Conservation (phyloP, 2,797 vertebrate genomes). For the Coluber constrictor region DNA sequence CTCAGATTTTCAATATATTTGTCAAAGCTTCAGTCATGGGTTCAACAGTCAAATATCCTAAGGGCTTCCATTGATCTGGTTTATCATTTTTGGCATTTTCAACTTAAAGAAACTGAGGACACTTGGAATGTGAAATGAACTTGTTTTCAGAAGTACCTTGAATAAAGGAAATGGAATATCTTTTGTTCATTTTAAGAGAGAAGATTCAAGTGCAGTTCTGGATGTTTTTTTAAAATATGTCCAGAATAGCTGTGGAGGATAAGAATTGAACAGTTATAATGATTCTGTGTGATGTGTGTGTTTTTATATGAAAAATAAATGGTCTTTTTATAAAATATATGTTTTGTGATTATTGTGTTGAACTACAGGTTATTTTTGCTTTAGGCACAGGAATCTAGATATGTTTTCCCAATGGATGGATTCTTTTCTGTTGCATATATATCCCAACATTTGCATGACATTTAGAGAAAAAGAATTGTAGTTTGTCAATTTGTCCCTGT, state of each 20-base stretch:
- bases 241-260: slow-evolving; percentile 63
- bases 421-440: slow-evolving; percentile 18
- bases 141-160: slow-evolving; percentile 42
- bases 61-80: slow-evolving; percentile 61
- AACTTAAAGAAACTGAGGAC: slow-evolving; percentile 48
- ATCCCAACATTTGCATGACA: slow-evolving; percentile 1
- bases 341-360: slow-evolving; percentile 43
- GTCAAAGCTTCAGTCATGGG: slow-evolving; percentile 52
- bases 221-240: slow-evolving; percentile 48
- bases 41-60: slow-evolving; percentile 53
- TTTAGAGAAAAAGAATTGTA: slow-evolving; percentile 22
- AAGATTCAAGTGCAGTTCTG: slow-evolving; percentile 44
- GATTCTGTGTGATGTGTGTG: slow-evolving; percentile 61
- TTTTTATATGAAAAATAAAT: slow-evolving; percentile 69
- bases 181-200: slow-evolving; percentile 34
- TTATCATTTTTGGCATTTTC: slow-evolving; percentile 45
- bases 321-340: slow-evolving; percentile 60
- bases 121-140: slow-evolving; percentile 52
- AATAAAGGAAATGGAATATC: slow-evolving; percentile 50
- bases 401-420: neutral
- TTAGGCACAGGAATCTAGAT: neutral
- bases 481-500: neutral
- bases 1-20: slow-evolving; percentile 47
- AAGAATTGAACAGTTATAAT: slow-evolving; percentile 58
- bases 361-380: neutral